Conservation (phyloP, 2,797 vertebrate genomes). For the Petrocephalus sullivani region DNA sequence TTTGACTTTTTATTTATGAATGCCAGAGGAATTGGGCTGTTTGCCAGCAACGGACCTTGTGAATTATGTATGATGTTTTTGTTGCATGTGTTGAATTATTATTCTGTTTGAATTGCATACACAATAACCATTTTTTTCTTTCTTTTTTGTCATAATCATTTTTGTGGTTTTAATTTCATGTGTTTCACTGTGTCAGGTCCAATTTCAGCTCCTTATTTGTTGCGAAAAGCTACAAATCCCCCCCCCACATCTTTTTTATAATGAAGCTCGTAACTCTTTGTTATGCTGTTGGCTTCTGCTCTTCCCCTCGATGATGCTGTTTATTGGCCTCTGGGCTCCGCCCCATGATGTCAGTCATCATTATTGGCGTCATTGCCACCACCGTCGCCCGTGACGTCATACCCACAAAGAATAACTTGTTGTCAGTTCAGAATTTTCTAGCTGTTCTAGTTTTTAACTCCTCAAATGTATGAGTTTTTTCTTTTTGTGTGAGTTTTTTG, state of each 20-base stretch:
- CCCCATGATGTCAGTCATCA: not conserved
- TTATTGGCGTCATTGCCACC: not conserved
- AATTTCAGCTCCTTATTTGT: slow-evolving; percentile 30
- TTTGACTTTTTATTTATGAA: slow-evolving; percentile 45
- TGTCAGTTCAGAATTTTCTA: not conserved
- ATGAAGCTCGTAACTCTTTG: not conserved
- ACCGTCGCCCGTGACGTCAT: not conserved
- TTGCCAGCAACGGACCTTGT: slow-evolving; percentile 60
- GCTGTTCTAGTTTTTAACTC: not conserved
- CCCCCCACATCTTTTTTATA: not conserved
- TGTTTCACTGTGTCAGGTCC: slow-evolving; percentile 33
- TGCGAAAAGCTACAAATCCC: not conserved
- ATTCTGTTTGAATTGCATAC: slow-evolving; percentile 52
- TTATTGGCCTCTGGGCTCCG: not conserved
- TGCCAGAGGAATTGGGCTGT: slow-evolving; percentile 56
- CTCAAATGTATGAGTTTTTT: not conserved
- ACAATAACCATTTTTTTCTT: slow-evolving; percentile 63
- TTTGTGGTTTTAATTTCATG: slow-evolving; percentile 50
- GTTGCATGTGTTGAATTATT: slow-evolving; percentile 54
- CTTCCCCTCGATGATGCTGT: not conserved
- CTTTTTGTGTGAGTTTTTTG: not conserved
- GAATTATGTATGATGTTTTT: slow-evolving; percentile 65
- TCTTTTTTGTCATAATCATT: slow-evolving; percentile 49
- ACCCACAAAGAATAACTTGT: not conserved
- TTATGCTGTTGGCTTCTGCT: not conserved